Conservation (phyloP, 2,797 vertebrate genomes). For the Brachyalestes nurse region DNA sequence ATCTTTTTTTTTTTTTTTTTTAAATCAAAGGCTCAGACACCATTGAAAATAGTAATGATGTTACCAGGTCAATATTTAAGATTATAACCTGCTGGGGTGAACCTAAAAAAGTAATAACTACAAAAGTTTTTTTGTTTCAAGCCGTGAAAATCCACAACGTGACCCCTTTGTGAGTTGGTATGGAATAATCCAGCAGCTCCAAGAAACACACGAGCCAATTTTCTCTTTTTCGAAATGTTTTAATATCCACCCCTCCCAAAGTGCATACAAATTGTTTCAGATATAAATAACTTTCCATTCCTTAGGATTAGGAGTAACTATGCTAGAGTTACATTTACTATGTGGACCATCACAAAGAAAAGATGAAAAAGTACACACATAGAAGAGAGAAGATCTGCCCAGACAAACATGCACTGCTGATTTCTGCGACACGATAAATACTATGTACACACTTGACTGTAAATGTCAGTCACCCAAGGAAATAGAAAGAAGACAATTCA, state of each 20-base stretch:
- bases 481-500: conserved; percentile 2
- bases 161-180: neutral
- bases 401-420: conserved; percentile 62
- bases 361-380: conserved; percentile 39
- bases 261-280: conserved; percentile 72
- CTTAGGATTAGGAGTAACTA: conserved; percentile 65
- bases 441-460: conserved; percentile 60
- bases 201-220: neutral
- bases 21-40: too few relatives aligned
- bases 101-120: too few relatives aligned
- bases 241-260: conserved; percentile 73
- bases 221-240: conserved; percentile 60
- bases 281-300: conserved; percentile 72
- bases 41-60: too few relatives aligned
- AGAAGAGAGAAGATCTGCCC: conserved; percentile 58
- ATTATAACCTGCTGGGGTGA: too few relatives aligned
- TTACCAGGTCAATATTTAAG: too few relatives aligned
- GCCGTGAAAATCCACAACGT: too few relatives aligned
- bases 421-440: conserved; percentile 72
- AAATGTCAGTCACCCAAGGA: neutral
- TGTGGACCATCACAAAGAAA: conserved; percentile 67
- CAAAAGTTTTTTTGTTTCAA: too few relatives aligned
- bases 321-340: conserved; percentile 66
- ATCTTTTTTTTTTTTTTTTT: too few relatives aligned
- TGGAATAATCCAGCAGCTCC: neutral